phyloP scores from a whole-genome alignment of 2,113 vertebrate genomes.

The Gasterosteus nipponicus region DNA sequence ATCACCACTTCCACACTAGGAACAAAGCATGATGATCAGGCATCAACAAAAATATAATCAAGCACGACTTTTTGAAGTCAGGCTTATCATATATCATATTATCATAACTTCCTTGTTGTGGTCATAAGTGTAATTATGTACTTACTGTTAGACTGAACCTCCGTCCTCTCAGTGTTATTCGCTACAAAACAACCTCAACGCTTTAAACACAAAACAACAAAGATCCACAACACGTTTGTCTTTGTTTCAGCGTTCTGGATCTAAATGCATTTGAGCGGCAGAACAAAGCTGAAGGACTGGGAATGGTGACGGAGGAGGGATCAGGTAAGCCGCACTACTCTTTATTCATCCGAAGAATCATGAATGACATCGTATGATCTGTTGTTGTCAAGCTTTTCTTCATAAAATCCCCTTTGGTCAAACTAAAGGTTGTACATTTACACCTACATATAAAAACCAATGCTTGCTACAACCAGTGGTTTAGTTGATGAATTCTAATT shows the following conservation, averaged over 20 bases:
- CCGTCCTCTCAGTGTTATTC: not conserved
- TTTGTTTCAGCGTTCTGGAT: constrained; percentile 70
- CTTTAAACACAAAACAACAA: not conserved
- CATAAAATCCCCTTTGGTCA: not conserved
- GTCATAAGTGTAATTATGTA: not conserved
- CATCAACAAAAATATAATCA: not conserved
- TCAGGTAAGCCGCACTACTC: constrained; percentile 84
- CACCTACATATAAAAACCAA: not conserved
- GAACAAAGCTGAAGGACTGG: constrained; percentile 97
- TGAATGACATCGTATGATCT: not conserved
- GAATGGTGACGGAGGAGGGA: constrained; percentile 97
- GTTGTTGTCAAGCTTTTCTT: constrained; percentile 3
- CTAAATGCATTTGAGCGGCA: constrained; percentile 96
- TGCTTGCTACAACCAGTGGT: not conserved
- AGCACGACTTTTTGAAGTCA: not conserved
- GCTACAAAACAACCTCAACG: not conserved
- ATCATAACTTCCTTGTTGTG: not conserved
- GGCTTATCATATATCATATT: not conserved
- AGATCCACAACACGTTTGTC: not conserved
- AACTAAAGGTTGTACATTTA: not conserved
- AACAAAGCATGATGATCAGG: no score
- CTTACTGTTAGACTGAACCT: not conserved
- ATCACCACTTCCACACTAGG: no score
- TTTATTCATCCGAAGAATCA: not conserved
- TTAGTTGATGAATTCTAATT: not conserved